Percentiles rank a stretch among this genome's conserved stretches.
These are phyloP conservation scores for Osmerus mordax DNA, from an alignment of 2,113 vertebrate species.

Conservation along the genomic window DNA sequence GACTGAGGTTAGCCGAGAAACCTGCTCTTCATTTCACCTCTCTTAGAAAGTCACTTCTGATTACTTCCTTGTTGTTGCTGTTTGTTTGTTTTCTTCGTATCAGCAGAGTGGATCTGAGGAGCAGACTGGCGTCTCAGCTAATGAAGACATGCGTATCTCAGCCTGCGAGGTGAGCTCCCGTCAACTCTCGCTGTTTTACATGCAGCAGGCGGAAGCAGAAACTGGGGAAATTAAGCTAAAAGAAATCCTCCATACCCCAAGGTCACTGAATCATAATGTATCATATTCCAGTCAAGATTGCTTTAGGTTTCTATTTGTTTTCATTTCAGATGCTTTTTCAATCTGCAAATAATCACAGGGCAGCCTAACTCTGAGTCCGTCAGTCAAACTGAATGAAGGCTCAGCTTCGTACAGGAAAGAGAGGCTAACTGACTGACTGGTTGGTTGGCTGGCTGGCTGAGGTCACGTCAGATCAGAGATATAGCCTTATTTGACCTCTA, in stretches of 20 bases:
- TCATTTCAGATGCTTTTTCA: conserved; percentile 37
- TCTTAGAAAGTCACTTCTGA: not conserved
- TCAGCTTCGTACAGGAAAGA: not conserved
- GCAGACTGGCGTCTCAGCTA: not conserved
- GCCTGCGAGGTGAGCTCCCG: not conserved
- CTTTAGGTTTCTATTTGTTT: conserved; percentile 54
- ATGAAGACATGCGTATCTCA: not conserved
- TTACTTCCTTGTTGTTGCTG: not conserved
- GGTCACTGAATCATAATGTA: conserved; percentile 55
- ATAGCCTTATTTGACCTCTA: not conserved
- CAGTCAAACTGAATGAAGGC: not conserved
- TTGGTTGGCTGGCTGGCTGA: no score
- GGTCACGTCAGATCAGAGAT: no score
- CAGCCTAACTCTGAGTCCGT: not conserved
- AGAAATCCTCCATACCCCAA: conserved; percentile 39
- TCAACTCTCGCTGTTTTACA: not conserved
- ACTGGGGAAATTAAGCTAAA: conserved; percentile 55
- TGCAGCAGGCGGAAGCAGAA: conserved; percentile 15
- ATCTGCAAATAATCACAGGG: conserved; percentile 40
- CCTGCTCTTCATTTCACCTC: not conserved
- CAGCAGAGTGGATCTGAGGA: not conserved
- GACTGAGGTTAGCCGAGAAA: not conserved
- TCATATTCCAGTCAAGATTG: conserved; percentile 46
- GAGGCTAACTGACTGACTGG: not conserved
- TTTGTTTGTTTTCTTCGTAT: not conserved